Conservation (phyloP, 2,113 vertebrate genomes). For the Phylloscopus trochilus region DNA sequence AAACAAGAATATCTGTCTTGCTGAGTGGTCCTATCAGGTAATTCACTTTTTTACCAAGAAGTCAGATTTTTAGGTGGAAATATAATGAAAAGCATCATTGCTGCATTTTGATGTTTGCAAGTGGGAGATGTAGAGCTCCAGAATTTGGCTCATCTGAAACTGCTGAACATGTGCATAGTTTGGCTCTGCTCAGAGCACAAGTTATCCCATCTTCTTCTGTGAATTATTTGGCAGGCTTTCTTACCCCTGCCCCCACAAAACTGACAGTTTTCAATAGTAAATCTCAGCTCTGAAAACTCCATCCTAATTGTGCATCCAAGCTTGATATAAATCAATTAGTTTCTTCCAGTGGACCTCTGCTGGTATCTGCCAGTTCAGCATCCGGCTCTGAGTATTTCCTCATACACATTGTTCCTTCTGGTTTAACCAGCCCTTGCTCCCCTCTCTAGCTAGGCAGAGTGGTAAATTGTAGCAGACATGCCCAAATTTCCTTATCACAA, state of each 20-base stretch:
- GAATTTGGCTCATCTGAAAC: not conserved
- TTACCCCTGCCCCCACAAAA: not conserved
- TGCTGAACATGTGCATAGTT: not conserved
- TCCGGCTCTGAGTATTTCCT: not conserved
- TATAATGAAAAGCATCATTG: not conserved
- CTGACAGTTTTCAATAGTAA: conserved; percentile 3
- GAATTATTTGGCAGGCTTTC: conserved; percentile 14
- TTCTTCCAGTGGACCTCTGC: not conserved
- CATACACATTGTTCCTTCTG: not conserved
- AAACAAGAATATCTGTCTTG: not conserved
- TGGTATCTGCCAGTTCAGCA: conserved; percentile 1
- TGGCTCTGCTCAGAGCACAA: conserved; percentile 18
- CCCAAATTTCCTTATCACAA: not conserved
- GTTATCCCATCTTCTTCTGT: not conserved
- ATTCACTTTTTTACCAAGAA: not conserved
- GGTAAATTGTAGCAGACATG: not conserved
- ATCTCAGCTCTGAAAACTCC: not conserved
- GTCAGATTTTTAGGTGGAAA: not conserved
- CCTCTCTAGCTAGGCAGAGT: not conserved
- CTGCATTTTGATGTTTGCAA: not conserved
- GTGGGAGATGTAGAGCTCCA: not conserved
- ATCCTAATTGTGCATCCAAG: not conserved
- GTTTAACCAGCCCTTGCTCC: not conserved
- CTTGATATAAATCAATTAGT: not conserved
- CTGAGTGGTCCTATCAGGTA: not conserved